These are phyloP conservation scores for Darevskia mixta DNA, from an alignment of 2,797 vertebrate species.

Conservation along the genomic window DNA sequence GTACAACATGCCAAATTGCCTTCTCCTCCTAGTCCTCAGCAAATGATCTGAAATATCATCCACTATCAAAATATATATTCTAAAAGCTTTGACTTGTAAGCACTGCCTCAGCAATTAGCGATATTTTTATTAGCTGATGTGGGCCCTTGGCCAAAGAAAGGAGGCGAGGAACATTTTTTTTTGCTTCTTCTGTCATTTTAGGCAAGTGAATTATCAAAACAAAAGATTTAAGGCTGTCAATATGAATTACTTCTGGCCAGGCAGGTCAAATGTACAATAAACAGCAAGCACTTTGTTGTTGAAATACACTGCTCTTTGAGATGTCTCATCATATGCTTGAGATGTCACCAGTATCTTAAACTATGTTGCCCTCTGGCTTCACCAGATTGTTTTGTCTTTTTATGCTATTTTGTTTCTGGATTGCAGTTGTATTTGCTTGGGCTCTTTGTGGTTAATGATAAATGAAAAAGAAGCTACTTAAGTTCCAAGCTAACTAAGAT, in stretches of 20 bases:
- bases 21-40: conserved; percentile 15
- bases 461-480: too few species aligned
- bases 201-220: conserved; percentile 78
- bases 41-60: conserved; percentile 49
- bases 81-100: conserved; percentile 47
- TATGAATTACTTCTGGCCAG: conserved; percentile 63
- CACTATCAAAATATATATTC: conserved; percentile 58
- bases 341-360: conserved; percentile 49
- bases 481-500: too few species aligned
- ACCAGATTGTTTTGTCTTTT: conserved; percentile 51
- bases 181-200: conserved; percentile 65
- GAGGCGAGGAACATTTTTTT: conserved; percentile 66
- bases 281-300: conserved; percentile 73
- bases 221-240: conserved; percentile 74
- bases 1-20: conserved; percentile 32
- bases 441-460: too few species aligned
- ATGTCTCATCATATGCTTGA: conserved; percentile 58
- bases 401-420: conserved; percentile 50
- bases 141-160: conserved; percentile 68
- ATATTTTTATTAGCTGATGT: conserved; percentile 75
- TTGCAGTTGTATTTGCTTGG: conserved; percentile 22
- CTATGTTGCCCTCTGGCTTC: conserved; percentile 44
- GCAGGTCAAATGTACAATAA: conserved; percentile 53
- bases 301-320: conserved; percentile 53
- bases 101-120: conserved; percentile 74